Conservation (phyloP, 2,888 invertebrate species). For the Chouioia cunea region DNA sequence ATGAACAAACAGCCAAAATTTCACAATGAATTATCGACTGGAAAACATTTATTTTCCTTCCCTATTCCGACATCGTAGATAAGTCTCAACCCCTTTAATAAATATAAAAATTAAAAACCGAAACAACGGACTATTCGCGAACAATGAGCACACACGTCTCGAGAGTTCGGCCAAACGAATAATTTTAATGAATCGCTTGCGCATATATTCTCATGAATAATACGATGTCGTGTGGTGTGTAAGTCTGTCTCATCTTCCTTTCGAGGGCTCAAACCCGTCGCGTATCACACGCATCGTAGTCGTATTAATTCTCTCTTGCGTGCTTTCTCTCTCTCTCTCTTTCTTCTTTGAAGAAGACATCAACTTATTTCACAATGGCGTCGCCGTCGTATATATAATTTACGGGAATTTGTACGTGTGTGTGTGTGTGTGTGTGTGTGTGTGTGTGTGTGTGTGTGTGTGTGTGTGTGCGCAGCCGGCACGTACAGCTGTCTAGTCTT, state of each 20-base stretch:
- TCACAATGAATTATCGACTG: no score
- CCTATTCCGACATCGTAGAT: no score
- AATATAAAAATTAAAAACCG: slow-evolving; percentile 13
- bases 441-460: background rate
- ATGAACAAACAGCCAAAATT: no score
- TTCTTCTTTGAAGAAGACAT: slow-evolving; percentile 49
- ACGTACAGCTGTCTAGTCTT: slow-evolving; percentile 34
- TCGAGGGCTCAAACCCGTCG: background rate
- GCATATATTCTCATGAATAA: slow-evolving; percentile 33
- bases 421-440: slow-evolving; percentile 29
- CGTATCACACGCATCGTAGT: slow-evolving; percentile 13
- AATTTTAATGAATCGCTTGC: slow-evolving; percentile 32
- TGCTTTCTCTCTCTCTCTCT: slow-evolving; percentile 22
- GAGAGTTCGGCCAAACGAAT: slow-evolving; percentile 14
- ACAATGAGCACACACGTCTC: background rate
- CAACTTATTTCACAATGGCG: slow-evolving; percentile 35
- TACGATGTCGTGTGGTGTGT: background rate
- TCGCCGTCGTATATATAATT: slow-evolving; percentile 43
- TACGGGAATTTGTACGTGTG: slow-evolving; percentile 34
- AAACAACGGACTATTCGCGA: slow-evolving; percentile 30
- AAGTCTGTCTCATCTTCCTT: background rate
- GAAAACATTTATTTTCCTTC: no score
- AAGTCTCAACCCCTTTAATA: background rate
- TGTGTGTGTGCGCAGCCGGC: slow-evolving; percentile 8
- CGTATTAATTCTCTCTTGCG: slow-evolving; percentile 36